phyloP scores from a whole-genome alignment of 30 jellyfish, hydroid and myxozoan species.

The Pelagia noctiluca region DNA sequence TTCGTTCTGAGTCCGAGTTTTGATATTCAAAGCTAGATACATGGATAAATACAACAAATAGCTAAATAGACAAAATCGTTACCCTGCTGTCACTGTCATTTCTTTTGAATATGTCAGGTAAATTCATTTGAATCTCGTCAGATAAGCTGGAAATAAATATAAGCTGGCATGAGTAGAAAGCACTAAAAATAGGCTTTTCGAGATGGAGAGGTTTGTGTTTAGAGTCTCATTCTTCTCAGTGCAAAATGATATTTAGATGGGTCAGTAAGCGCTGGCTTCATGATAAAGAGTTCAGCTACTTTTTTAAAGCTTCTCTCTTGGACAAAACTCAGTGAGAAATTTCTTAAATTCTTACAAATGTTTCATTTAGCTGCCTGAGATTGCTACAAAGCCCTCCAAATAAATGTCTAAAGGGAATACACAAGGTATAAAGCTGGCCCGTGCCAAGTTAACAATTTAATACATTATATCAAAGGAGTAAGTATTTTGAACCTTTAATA shows the following conservation, averaged over 20 bases:
- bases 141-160: slow-evolving; percentile 31
- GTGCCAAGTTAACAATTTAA: too few species aligned
- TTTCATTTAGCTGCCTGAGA: too few species aligned
- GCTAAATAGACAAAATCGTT: not conserved
- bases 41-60: not conserved
- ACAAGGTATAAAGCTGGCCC: too few species aligned
- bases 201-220: too few species aligned
- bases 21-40: not conserved
- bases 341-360: too few species aligned
- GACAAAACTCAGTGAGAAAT: too few species aligned
- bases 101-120: slow-evolving; percentile 54
- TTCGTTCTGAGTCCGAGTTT: not conserved
- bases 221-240: too few species aligned
- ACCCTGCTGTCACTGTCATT: slow-evolving; percentile 54
- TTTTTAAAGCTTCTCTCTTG: not conserved
- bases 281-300: slow-evolving; percentile 9
- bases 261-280: slow-evolving; percentile 8
- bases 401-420: too few species aligned
- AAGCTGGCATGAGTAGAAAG: not conserved
- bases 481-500: too few species aligned
- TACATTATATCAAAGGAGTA: too few species aligned
- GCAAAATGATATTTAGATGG: not conserved
- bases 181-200: not conserved
- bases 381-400: too few species aligned
- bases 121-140: slow-evolving; percentile 57